Base-by-base conservation (phyloP, 2,113 vertebrate species). In the Turnix velox region DNA sequence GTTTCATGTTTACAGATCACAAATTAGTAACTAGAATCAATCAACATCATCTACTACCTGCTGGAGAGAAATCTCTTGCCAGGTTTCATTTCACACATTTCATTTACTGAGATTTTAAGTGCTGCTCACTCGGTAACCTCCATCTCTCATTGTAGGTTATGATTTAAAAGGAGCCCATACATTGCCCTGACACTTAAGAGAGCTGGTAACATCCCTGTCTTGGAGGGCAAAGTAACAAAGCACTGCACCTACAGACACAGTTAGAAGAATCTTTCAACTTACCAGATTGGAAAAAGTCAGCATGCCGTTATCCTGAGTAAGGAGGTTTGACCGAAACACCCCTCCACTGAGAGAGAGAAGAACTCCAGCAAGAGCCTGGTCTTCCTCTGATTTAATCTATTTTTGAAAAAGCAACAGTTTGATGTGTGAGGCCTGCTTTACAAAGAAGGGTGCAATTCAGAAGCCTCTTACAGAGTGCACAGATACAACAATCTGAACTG, bases 221-320 rank as follows among this genome's bases (percentile, higher is more conserved):
- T 4, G 2, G 42, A 93, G 27, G 27, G 39, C 4, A 68, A 27
- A 59, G 11, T 1, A 28, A 67, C 48, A 71, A 30, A 68, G 65
- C 35, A 12, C 12, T 1, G 0, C 24, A 61, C 45, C 20, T 5
- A 7, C 5, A 9, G 40, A 14, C 51, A 69, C 4, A 1, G 9
- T 17, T 33, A 46, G 31, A 66, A 83, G 8, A 71, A 48, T 16
- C 33, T 28, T 66, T 17, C 13, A 42, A 54, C 81, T 72, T 96
- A 99, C 99, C 99, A 99, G 97, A 94, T 99, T 99, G 86, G 98
- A 98, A 45, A 99, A 99, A 0, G 98, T 99, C 84, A 99, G 98
- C 81, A 99, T 97, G 74, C 99, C 99, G 0, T 98, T 98, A 63
- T 99, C 99, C 94, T 99, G 99, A 5, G 99, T 99, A 87, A 99